Evolutionary conservation across 2,888 invertebrate genomes (phyloP).

Genomic region (Allacma fusca): DNA sequence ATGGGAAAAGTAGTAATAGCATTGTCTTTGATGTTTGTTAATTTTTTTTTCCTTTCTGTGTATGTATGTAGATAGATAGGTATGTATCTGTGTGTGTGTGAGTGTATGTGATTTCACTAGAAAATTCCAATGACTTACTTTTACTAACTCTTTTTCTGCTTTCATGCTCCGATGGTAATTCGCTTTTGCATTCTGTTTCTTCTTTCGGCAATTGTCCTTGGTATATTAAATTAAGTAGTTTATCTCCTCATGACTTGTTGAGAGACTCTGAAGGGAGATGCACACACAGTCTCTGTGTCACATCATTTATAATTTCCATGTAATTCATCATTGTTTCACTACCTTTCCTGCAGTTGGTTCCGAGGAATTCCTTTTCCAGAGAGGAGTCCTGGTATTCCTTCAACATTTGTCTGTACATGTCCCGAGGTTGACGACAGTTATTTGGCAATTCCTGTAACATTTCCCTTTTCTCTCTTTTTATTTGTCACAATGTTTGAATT

Average conservation of each 20-base stretch:
- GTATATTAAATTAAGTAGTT: neutral
- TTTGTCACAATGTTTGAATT: too few relatives aligned
- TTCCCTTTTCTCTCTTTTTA: too few relatives aligned
- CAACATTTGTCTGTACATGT: too few relatives aligned
- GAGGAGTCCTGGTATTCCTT: too few relatives aligned
- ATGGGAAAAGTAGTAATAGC: neutral
- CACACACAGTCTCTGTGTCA: neutral
- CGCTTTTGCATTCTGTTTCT: neutral
- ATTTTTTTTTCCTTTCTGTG: neutral
- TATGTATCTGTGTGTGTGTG: too few relatives aligned
- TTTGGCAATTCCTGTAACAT: too few relatives aligned
- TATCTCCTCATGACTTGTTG: neutral
- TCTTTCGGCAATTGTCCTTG: neutral
- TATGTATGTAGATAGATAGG: too few relatives aligned
- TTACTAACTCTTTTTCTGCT: constrained; percentile 8
- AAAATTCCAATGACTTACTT: constrained; percentile 35
- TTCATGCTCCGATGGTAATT: constrained; percentile 6
- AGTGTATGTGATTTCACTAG: neutral
- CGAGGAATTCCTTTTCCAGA: too few relatives aligned
- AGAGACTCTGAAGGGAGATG: too few relatives aligned
- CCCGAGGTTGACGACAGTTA: too few relatives aligned
- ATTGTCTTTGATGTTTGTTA: neutral
- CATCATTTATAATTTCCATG: constrained; percentile 1
- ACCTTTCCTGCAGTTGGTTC: too few relatives aligned
- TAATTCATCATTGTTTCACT: constrained; percentile 1